A percentile compares a stretch with the other conserved stretches of the same genome.
phyloP scores from a whole-genome alignment of 2,113 vertebrate species.

The Oncorhynchus gorbuscha region DNA sequence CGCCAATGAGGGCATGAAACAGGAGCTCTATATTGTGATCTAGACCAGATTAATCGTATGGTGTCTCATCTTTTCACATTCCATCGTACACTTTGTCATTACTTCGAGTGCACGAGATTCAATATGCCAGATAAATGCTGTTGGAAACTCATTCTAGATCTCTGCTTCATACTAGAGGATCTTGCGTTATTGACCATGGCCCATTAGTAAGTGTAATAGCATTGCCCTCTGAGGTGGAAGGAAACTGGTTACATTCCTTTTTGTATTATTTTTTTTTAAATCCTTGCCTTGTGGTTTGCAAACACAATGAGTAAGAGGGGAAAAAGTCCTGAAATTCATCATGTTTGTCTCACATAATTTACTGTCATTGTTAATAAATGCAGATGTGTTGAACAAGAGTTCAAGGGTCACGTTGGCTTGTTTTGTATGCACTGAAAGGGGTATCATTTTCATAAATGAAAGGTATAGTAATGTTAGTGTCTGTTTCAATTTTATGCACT shows the following conservation, averaged over 20 bases:
- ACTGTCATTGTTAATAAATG: conserved; percentile 52
- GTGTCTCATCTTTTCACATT: neutral
- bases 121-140: neutral
- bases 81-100: neutral
- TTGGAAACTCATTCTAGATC: neutral
- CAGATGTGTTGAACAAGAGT: conserved; percentile 21
- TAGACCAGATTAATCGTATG: neutral
- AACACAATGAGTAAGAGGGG: neutral
- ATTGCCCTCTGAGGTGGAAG: neutral
- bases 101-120: neutral
- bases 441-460: too few species aligned
- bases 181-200: neutral
- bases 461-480: too few species aligned
- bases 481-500: too few species aligned
- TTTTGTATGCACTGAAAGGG: too few species aligned
- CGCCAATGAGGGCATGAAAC: neutral
- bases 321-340: conserved; percentile 29
- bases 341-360: conserved; percentile 38
- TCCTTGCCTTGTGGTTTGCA: neutral
- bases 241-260: neutral
- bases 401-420: too few species aligned
- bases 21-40: too few species aligned
- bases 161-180: neutral
- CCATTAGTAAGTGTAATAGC: neutral
- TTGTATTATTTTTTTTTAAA: neutral